A percentile compares a stretch with the other conserved stretches of the same genome.
These are phyloP conservation scores for Oncopodura yosiiana DNA, from an alignment of 1,140 invertebrate genomes.

Conservation along the genomic window DNA sequence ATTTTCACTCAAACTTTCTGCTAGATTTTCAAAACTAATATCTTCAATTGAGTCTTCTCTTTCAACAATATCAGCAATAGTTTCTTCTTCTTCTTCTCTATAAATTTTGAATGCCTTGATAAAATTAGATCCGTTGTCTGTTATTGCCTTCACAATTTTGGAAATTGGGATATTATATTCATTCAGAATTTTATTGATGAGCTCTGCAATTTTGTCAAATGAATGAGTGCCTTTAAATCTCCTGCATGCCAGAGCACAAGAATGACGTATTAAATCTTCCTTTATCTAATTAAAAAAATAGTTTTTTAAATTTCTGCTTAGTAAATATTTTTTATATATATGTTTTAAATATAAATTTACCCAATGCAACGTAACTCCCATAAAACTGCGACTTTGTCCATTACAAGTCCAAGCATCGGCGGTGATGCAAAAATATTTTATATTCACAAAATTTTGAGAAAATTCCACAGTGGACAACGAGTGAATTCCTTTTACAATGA, in stretches of 20 bases:
- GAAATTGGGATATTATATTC: slow-evolving; percentile 22
- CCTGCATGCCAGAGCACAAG: slow-evolving; percentile 18
- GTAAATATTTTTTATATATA: too few relatives aligned
- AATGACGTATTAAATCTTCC: not conserved
- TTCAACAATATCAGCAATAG: not conserved
- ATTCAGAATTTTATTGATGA: slow-evolving; percentile 18
- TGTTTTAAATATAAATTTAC: too few relatives aligned
- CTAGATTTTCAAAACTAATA: not conserved
- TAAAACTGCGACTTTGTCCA: not conserved
- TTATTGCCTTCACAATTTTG: slow-evolving; percentile 33
- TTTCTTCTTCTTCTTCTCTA: not conserved
- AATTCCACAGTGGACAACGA: not conserved
- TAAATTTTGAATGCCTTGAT: slow-evolving; percentile 32
- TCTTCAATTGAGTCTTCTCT: not conserved
- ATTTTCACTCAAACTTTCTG: not conserved
- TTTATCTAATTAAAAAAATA: too few relatives aligned
- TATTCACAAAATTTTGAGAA: not conserved
- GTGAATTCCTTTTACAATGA: too few relatives aligned
- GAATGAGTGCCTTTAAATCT: slow-evolving; percentile 29
- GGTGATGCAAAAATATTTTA: not conserved
- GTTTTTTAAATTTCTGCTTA: too few relatives aligned
- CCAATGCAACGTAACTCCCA: slow-evolving; percentile 6
- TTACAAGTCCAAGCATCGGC: slow-evolving; percentile 4
- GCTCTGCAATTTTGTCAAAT: slow-evolving; percentile 26
- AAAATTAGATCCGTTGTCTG: slow-evolving; percentile 34